These are phyloP conservation scores for Agrotis exclamationis DNA, from an alignment of 2,888 invertebrate species.

Conservation along the genomic window DNA sequence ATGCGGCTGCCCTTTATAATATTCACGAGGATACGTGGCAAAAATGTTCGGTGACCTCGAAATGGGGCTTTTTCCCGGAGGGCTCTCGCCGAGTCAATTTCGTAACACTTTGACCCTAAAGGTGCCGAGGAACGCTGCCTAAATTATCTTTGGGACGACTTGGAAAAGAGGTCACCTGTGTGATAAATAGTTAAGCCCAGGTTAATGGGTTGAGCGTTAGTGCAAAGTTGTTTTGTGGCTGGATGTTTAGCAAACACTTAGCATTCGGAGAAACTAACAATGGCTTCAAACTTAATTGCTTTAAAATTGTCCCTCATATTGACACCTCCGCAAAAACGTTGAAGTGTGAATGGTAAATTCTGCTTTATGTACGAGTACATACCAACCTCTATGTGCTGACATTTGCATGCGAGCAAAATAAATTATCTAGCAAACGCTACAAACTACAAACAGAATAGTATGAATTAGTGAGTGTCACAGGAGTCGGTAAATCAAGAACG, in stretches of 20 bases:
- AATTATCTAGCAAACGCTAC: conserved; percentile 38
- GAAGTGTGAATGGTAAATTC: conserved; percentile 29
- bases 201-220: conserved; percentile 77
- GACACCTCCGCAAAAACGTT: conserved; percentile 35
- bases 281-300: conserved; percentile 50
- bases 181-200: conserved; percentile 81
- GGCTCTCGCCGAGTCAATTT: conserved; percentile 79
- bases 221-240: conserved; percentile 69
- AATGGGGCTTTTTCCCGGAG: conserved; percentile 76
- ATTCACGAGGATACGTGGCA: conserved; percentile 78
- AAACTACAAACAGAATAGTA: conserved; percentile 57
- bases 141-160: conserved; percentile 84
- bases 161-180: conserved; percentile 79
- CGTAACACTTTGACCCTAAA: conserved; percentile 82
- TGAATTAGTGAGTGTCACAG: conserved; percentile 53
- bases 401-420: conserved; percentile 35
- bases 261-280: conserved; percentile 53
- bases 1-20: conserved; percentile 79
- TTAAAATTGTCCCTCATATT: conserved; percentile 48
- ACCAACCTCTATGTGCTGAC: conserved; percentile 19
- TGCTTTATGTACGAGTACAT: conserved; percentile 21
- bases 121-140: conserved; percentile 74
- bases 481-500: conserved; percentile 41
- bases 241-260: conserved; percentile 67
- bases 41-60: conserved; percentile 83